These are phyloP conservation scores for Sinopyrophorus schimmeli DNA, from an alignment of 2,888 invertebrate species.

Conservation along the genomic window DNA sequence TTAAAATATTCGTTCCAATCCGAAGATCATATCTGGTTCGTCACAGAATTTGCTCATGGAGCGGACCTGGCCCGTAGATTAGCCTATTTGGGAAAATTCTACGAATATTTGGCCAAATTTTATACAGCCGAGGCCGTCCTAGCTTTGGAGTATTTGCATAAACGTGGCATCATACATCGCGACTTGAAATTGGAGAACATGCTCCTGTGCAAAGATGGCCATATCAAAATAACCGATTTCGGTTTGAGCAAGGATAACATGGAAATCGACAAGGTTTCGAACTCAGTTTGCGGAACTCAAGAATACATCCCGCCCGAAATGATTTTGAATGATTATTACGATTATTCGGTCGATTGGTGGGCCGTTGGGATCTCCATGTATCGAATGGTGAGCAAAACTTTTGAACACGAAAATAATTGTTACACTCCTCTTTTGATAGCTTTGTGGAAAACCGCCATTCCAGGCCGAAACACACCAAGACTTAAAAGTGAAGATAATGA, in stretches of 20 bases:
- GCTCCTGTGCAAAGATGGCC: conserved; percentile 95
- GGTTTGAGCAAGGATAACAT: conserved; percentile 99
- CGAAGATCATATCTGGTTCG: too few relatives aligned
- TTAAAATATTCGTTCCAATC: too few relatives aligned
- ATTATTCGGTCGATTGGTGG: conserved; percentile 96
- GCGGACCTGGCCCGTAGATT: too few relatives aligned
- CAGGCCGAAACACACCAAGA: too few relatives aligned
- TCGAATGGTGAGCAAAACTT: conserved; percentile 95
- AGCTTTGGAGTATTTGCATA: not conserved
- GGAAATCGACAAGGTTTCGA: conserved; percentile 90
- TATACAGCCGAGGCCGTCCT: not conserved
- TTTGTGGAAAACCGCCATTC: too few relatives aligned
- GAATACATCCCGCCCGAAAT: conserved; percentile 95
- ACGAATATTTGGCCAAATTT: not conserved
- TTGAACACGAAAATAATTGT: too few relatives aligned
- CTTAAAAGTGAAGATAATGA: too few relatives aligned
- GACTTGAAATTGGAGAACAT: conserved; percentile 99
- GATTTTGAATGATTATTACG: conserved; percentile 95
- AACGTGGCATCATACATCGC: conserved; percentile 82
- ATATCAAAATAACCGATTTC: conserved; percentile 99
- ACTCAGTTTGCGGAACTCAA: conserved; percentile 96
- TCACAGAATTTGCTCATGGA: too few relatives aligned
- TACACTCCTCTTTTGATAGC: too few relatives aligned
- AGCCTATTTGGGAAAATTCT: not conserved
- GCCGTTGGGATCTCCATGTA: conserved; percentile 98